Evolutionary conservation across 2,888 invertebrate genomes (phyloP), one percentile per base, ranked within the genome.

Genomic region (Lycocerus yunnanus): DNA sequence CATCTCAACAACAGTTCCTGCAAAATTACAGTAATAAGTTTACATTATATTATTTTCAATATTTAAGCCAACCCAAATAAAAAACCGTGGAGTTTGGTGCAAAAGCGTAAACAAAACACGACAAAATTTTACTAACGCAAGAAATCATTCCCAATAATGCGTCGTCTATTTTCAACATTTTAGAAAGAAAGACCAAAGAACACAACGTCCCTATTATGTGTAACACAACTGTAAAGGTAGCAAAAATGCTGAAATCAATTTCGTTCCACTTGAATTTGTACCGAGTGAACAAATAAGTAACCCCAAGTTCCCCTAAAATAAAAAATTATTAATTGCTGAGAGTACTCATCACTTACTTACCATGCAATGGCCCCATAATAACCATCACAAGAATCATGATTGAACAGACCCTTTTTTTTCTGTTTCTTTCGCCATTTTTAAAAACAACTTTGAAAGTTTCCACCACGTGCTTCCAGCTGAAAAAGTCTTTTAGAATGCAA

Each of bases 111-210:
- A 95, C 92, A 79, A 95, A 92, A 65, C 93, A 92, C 1, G 94
- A 92, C 15, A 93, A 87, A 74, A 95, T 94, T 87, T 95, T 95
- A 82, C 95, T 95, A 81, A 92, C 90, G 82, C 94, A 94, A 3
- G 95, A 94, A 84, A 95, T 90, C 1, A 94, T 91, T 15, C 95
- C 95, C 18, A 95, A 92, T n/a, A 94, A 88, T 0, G 94, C 93
- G 83, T 95, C 95, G 78, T 94, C 94, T 76, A 94, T 90, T 86
- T 94, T 92, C 75, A 95, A 85, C 76, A 92, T 87, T 83, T 94
- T 94, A 75, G 94, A 94, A 83, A 95, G 92, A 3, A 95, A 89
- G 18, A 94, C 93, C 60, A 95, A 92, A 0, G 94, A 93, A 82
- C 94, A 91, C 79, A 93, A 87, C 6, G 94, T 94, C 73, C 94